phyloP scores from a whole-genome alignment of 1,140 invertebrate genomes.

The Drosophila biarmipes region DNA sequence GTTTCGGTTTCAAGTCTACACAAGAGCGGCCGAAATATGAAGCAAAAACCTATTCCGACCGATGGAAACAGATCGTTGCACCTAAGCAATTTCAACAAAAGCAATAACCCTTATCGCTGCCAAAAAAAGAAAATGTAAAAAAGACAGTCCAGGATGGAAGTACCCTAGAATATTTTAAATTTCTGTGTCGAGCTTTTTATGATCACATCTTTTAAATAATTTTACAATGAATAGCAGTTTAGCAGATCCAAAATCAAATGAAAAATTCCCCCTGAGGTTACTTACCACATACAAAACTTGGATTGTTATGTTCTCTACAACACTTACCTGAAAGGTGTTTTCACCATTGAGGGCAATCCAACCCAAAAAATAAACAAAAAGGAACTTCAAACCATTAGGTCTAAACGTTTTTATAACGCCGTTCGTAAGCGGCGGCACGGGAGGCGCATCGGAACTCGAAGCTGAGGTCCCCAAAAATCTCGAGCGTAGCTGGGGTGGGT shows the following conservation, averaged over 20 bases:
- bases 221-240: too few species aligned
- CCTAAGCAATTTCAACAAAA: slow-evolving; percentile 32
- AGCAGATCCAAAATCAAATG: too few species aligned
- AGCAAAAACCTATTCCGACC: background rate
- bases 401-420: slow-evolving; percentile 38
- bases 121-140: background rate
- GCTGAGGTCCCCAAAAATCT: slow-evolving; percentile 1
- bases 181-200: too few species aligned
- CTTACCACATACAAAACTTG: too few species aligned
- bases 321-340: background rate
- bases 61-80: slow-evolving; percentile 7
- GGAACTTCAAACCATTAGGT: slow-evolving; percentile 36
- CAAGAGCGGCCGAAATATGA: background rate
- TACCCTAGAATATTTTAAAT: background rate
- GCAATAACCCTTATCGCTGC: slow-evolving; percentile 25
- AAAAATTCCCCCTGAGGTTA: too few species aligned
- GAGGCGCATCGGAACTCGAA: slow-evolving; percentile 5
- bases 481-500: slow-evolving; percentile 18
- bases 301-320: too few species aligned
- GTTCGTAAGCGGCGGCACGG: background rate
- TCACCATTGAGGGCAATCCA: background rate
- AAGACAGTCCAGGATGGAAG: background rate
- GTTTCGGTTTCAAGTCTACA: slow-evolving; percentile 29
- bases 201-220: too few species aligned
- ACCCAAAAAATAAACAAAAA: background rate